A percentile compares a stretch with the other conserved stretches of the same genome.
These are phyloP conservation scores for Podabrus alpinus DNA, from an alignment of 2,888 invertebrate species.

Conservation along the genomic window DNA sequence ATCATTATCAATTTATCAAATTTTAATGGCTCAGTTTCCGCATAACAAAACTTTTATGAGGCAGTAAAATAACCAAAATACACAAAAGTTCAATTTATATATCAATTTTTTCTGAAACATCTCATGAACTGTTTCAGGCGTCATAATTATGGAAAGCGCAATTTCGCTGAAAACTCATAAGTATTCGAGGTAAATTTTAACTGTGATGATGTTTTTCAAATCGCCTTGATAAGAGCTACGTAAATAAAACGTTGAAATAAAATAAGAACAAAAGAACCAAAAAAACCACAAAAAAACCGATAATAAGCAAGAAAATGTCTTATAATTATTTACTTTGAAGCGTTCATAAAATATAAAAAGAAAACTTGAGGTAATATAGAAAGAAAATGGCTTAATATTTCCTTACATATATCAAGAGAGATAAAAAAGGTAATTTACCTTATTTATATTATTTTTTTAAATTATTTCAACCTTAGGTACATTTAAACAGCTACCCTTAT, in stretches of 20 bases:
- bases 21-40: neutral
- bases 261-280: neutral
- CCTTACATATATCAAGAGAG: neutral
- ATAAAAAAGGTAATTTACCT: neutral
- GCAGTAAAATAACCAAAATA: neutral
- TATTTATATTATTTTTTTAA: neutral
- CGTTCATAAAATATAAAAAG: neutral
- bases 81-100: too few species aligned
- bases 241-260: neutral
- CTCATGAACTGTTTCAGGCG: neutral
- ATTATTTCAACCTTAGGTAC: neutral
- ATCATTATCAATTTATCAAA: neutral
- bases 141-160: neutral
- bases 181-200: neutral
- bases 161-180: neutral
- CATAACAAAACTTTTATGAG: neutral
- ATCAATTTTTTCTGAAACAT: neutral
- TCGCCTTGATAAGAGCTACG: neutral
- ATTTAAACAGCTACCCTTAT: neutral
- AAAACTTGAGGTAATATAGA: neutral
- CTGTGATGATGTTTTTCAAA: neutral
- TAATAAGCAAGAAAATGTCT: neutral
- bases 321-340: neutral
- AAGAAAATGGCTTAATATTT: neutral
- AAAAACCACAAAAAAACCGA: neutral